Percentiles rank a stretch among this genome's conserved stretches.
These are phyloP conservation scores for Drosophila barbarae DNA, from an alignment of 2,888 invertebrate genomes.

Conservation along the genomic window DNA sequence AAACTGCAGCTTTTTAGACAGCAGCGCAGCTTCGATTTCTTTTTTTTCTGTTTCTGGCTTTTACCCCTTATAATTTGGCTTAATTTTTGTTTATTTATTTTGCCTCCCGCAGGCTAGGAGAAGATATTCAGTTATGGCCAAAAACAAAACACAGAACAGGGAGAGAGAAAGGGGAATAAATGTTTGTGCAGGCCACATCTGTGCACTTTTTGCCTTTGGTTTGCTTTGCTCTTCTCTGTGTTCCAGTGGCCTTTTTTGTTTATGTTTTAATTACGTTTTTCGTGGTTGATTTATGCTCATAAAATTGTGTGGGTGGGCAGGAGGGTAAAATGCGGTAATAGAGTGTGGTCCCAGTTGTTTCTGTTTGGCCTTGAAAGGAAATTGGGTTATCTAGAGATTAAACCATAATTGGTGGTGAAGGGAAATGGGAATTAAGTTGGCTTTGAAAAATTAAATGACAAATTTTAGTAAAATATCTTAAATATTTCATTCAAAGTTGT, in stretches of 20 bases:
- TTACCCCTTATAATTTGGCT: conserved; percentile 32
- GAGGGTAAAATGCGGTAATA: neutral
- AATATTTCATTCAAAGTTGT: neutral
- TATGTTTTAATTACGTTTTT: conserved; percentile 72
- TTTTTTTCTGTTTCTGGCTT: neutral
- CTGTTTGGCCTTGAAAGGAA: conserved; percentile 24
- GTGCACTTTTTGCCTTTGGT: conserved; percentile 51
- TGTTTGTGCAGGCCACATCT: conserved; percentile 54
- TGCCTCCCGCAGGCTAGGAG: conserved; percentile 19
- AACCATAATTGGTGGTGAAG: conserved; percentile 8
- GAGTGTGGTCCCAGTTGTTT: conserved; percentile 25
- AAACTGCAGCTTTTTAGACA: conserved; percentile 16
- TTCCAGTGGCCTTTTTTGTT: conserved; percentile 51
- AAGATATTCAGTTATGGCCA: conserved; percentile 37
- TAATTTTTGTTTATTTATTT: conserved; percentile 25
- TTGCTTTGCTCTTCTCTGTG: conserved; percentile 48
- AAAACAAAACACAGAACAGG: conserved; percentile 25
- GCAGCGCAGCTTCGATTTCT: neutral
- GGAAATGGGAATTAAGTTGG: neutral
- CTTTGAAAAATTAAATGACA: neutral
- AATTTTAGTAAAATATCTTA: neutral
- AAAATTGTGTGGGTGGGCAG: conserved; percentile 26
- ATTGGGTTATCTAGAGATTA: conserved; percentile 31
- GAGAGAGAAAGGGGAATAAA: conserved; percentile 10
- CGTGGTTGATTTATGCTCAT: conserved; percentile 65